Base-by-base conservation (phyloP, 2,113 vertebrate species). In the Mugil cephalus region DNA sequence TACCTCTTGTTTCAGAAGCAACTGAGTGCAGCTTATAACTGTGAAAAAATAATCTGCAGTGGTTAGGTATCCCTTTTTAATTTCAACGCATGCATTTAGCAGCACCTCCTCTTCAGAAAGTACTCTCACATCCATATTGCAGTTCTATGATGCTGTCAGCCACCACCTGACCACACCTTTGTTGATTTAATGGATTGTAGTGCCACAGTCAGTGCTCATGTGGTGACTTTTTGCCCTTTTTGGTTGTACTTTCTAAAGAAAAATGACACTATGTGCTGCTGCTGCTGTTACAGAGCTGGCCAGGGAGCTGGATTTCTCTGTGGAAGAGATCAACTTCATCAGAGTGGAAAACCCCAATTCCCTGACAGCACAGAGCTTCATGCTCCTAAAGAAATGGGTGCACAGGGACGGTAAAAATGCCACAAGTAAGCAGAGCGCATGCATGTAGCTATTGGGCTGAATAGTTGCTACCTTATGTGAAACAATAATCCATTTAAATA, bases 331-430 rank as follows among this genome's bases (percentile, higher is more conserved):
- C 93, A 99, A 99, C 93, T 95, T 95, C 88, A 96, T 99, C 87
- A 94, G 98, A 90, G 95, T 98, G 93, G 98, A 99, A 92, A 99
- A 99, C 89, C 97, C 98, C 62, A 98, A 99, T 91, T 99, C 98
- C 70, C 92, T 99, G 90, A 98, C 96, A 80, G 95, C 97, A 88
- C 98, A 99, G 91, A 99, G 98, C 92, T 99, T 99, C 94, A 98
- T 97, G 96, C 94, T 99, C 54, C 94, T 99, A 93, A 99, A 99
- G 95, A 98, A 98, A 94, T 99, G 98, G 98, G 97, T 99, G 88
- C 94, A 93, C 90, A 96, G 98, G 95, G 98, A 99, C 35, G 97
- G 97, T 88, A 98, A 98, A 95, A 96, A 97, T 89, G 97, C 98
- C 87, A 99, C 98, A 96, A 99, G 98, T 99, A 96, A 95, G 98